Evolutionary conservation across 1,140 invertebrate genomes (phyloP), one percentile per base, ranked within the genome.

Genomic region (Platyscapa corneri): DNA sequence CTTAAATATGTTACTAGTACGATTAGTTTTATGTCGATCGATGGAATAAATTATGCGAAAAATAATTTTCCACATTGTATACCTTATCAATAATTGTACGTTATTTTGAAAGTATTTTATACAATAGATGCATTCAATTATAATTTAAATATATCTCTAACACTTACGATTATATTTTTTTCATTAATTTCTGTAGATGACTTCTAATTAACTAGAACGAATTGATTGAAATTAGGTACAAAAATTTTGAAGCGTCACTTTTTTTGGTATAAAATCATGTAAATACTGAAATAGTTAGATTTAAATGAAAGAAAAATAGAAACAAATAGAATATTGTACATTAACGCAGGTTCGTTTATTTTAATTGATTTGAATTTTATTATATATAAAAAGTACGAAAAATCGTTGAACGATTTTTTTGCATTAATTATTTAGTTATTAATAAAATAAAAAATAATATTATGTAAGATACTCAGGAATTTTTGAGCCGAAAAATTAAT

Each of bases 391-490:
- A 12, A 74, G 70, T 30, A 10, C 16, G 7, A 79, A n/a, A n/a
- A n/a, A 79, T 79, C 60, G 77, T 79, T 79, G 77, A 79, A n/a
- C 77, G 60, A 65, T 79, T 79, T 65, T 42, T 32, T 34, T 18
- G 1, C n/a, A 16, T 34, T 67, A 67, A 32, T 34, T 32, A 5
- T 67, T 32, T 67, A 34, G 6, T 67, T 64, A n/a, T 27, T 64
- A 27, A 64, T 64, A 64, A 0, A 64, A 64, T 7, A 53, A 6
- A 30, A 64, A 64, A n/a, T n/a, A 30, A 53, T 53, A 53, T 7
- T 53, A 53, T 12, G 8, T 18, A 53, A 53, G 8, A 16, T 53
- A 18, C 18, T 53, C 18, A 65, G 64, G 14, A 65, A 30, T 14
- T 20, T 8, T 32, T 20, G 64, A 30, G 3, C n/a, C 14, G 64